Conservation (phyloP, 1,140 invertebrate genomes). For the Mactra quadrangularis region DNA sequence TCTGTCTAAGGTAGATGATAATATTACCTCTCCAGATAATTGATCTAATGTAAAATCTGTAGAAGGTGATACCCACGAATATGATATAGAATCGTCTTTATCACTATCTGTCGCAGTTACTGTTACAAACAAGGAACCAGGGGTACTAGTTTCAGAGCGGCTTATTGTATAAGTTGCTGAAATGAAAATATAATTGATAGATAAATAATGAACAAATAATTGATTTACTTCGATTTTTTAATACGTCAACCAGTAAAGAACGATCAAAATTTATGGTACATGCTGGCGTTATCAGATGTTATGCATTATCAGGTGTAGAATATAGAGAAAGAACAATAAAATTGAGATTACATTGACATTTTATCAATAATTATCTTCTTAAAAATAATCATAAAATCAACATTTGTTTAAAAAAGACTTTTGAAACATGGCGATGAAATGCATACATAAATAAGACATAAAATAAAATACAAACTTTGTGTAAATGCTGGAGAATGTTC, state of each 20-base stretch:
- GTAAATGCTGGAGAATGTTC: conserved; percentile 69
- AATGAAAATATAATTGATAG: conserved; percentile 12
- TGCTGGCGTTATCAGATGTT: too few species aligned
- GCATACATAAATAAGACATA: too few species aligned
- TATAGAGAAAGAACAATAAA: too few species aligned
- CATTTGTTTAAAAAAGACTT: too few species aligned
- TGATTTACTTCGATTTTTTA: background rate
- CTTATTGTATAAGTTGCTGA: conserved; percentile 63
- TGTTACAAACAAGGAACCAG: conserved; percentile 61
- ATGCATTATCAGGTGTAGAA: too few species aligned
- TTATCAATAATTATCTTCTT: too few species aligned
- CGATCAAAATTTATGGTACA: too few species aligned
- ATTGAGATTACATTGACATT: too few species aligned
- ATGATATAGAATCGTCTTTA: conserved; percentile 66
- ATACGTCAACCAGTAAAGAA: background rate
- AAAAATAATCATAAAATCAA: too few species aligned
- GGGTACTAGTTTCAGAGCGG: conserved; percentile 61
- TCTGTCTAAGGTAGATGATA: conserved; percentile 67
- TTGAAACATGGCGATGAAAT: too few species aligned
- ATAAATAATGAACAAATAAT: background rate
- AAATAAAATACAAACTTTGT: conserved; percentile 12
- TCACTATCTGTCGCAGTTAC: conserved; percentile 73
- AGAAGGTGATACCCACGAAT: conserved; percentile 62
- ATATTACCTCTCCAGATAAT: conserved; percentile 64
- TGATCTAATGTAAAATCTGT: conserved; percentile 63